phyloP scores from a whole-genome alignment of 2,113 vertebrate genomes.

The Ancistrus triradiatus region DNA sequence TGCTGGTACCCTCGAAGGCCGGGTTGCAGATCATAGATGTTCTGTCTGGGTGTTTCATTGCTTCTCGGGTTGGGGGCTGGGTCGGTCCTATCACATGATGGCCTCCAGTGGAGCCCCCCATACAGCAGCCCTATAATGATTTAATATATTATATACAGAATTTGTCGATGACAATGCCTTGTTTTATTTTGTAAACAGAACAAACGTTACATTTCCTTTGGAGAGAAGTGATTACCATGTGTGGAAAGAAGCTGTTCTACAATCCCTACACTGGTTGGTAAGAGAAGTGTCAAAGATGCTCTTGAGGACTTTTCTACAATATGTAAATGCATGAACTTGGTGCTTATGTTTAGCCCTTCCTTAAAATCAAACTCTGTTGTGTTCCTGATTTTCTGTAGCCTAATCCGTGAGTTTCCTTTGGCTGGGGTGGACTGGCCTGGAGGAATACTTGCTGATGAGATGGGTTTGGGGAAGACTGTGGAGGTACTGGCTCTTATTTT shows the following conservation, averaged over 20 bases:
- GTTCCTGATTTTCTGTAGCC: conserved; percentile 61
- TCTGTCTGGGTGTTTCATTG: too few species aligned
- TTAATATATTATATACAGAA: too few species aligned
- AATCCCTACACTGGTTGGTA: conserved; percentile 96
- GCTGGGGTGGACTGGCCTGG: conserved; percentile 88
- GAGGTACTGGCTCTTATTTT: conserved; percentile 95
- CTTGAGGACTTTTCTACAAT: background rate
- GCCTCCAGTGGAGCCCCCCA: too few species aligned
- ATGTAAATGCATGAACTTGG: too few species aligned
- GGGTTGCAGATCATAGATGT: too few species aligned
- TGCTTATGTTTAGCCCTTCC: background rate
- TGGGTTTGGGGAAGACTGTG: conserved; percentile 97
- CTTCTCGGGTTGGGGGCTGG: too few species aligned
- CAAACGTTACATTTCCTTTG: conserved; percentile 84
- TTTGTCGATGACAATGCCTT: background rate
- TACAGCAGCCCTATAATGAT: too few species aligned
- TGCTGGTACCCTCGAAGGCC: too few species aligned
- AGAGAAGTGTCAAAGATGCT: conserved; percentile 36
- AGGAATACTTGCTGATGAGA: conserved; percentile 96
- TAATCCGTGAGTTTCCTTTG: conserved; percentile 83
- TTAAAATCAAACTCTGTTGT: too few species aligned
- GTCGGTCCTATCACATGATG: too few species aligned
- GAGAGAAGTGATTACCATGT: conserved; percentile 82
- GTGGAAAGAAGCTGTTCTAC: conserved; percentile 88
- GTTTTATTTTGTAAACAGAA: conserved; percentile 64